phyloP scores from a whole-genome alignment of 2,888 invertebrate species.

The Gymnocheta viridis region DNA sequence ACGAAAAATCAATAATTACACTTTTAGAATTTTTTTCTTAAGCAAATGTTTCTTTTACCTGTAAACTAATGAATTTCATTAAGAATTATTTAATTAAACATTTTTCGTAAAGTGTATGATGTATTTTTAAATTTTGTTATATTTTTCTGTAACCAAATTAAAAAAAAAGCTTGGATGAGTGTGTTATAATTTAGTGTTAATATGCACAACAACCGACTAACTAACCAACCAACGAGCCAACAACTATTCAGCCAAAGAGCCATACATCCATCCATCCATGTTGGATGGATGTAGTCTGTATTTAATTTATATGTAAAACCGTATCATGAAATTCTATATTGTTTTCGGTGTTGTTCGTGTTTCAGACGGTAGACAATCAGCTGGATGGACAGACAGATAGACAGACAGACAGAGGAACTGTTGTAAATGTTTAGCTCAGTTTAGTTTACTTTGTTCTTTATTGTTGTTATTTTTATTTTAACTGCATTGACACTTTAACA shows the following conservation, averaged over 20 bases:
- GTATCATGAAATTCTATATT: constrained; percentile 46
- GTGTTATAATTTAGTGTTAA: constrained; percentile 56
- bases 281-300: constrained; percentile 16
- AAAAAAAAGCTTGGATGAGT: constrained; percentile 1
- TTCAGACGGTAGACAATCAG: constrained; percentile 11
- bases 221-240: constrained; percentile 22
- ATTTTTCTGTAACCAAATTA: constrained; percentile 3
- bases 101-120: constrained; percentile 6
- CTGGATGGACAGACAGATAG: not conserved
- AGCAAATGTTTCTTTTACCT: too few species aligned
- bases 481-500: constrained; percentile 69
- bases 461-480: constrained; percentile 46
- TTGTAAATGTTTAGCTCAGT: constrained; percentile 58
- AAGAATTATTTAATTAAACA: not conserved
- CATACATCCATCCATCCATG: constrained; percentile 32
- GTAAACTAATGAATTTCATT: too few species aligned
- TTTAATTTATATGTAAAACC: constrained; percentile 40
- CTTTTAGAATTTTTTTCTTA: too few species aligned
- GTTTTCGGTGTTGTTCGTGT: constrained; percentile 4
- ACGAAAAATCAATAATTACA: too few species aligned
- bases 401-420: constrained; percentile 23
- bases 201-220: constrained; percentile 46
- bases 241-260: constrained; percentile 1
- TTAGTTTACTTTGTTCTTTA: constrained; percentile 43
- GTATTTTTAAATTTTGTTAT: not conserved